Base-by-base conservation (phyloP, 2,888 invertebrate species). In the Agapostemon virescens region DNA sequence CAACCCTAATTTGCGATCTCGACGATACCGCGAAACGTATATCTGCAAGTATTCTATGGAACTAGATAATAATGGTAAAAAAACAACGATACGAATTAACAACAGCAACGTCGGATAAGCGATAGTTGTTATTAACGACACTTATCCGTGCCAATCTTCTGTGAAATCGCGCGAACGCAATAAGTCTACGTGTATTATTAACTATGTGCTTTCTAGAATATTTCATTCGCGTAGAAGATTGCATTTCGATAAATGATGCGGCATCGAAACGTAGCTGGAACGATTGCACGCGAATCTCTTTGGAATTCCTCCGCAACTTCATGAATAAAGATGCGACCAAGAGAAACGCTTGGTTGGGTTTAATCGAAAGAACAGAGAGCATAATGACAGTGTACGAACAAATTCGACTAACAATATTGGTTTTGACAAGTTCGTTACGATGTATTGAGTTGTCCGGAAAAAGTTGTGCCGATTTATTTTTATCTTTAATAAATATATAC, bases 101-200 rank as follows among this genome's bases (percentile, higher is more conserved):
- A 49, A 49, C n/a, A n/a, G 11, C 49, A 49, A 11, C 49, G 49
- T 49, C 1, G 4, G 11, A 20, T n/a, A 49, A 49, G 4, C n/a
- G 11, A n/a, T 49, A 2, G 49, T 11, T 49, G 9, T 49, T 3
- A 49, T n/a, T 49, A 49, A n/a, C 20, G 11, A n/a, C 49, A 11
- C n/a, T 49, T 49, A n/a, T 49, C 49, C 9, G n/a, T 49, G 49
- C 11, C n/a, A 49, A 49, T 49, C 11, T 49, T 49, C 49, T 49
- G 49, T 49, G n/a, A 49, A n/a, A 49, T 49, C n/a, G n/a, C 49
- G n/a, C 49, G 49, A 49, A 49, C n/a, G n/a, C n/a, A 49, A 49
- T 49, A n/a, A 49, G 11, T 49, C 11, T 9, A 11, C 11, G 49
- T n/a, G n/a, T n/a, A 45, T 20, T 45, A 45, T 45, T 20, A 49